Conservation (phyloP, 2,113 vertebrate genomes). For the Esox niger region DNA sequence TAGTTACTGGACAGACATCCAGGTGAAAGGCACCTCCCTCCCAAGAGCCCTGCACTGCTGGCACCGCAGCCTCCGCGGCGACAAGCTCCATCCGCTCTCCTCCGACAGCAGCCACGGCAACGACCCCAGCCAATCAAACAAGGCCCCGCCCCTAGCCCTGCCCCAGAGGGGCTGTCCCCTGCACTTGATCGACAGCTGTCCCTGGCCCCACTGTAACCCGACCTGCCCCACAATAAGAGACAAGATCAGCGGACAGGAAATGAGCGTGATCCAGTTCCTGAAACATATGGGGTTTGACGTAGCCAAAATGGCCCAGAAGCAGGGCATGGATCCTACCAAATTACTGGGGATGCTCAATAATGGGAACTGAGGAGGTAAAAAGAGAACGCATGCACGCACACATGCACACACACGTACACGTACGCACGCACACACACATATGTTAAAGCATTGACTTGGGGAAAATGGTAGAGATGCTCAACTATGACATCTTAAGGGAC, state of each 20-base stretch:
- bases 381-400: background rate
- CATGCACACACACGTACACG: background rate
- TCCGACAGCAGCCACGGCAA: conserved; percentile 20
- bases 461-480: too few species aligned
- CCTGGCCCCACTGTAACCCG: conserved; percentile 96
- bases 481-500: background rate
- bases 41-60: conserved; percentile 94
- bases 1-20: conserved; percentile 91
- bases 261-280: conserved; percentile 92
- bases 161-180: conserved; percentile 81
- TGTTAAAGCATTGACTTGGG: too few species aligned
- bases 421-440: background rate
- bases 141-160: conserved; percentile 39
- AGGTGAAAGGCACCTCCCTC: conserved; percentile 90
- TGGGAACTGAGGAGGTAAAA: conserved; percentile 66
- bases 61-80: conserved; percentile 90
- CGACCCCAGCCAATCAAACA: conserved; percentile 45
- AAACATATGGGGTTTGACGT: conserved; percentile 95
- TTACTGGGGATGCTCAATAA: conserved; percentile 89
- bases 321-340: conserved; percentile 88
- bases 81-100: conserved; percentile 46
- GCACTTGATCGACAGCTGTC: conserved; percentile 91
- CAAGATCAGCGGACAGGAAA: conserved; percentile 92
- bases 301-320: conserved; percentile 90
- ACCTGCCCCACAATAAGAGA: conserved; percentile 90